Percentiles rank a stretch among this genome's conserved stretches.
These are phyloP conservation scores for Geococcyx californianus DNA, from an alignment of 2,113 vertebrate species.

Conservation along the genomic window DNA sequence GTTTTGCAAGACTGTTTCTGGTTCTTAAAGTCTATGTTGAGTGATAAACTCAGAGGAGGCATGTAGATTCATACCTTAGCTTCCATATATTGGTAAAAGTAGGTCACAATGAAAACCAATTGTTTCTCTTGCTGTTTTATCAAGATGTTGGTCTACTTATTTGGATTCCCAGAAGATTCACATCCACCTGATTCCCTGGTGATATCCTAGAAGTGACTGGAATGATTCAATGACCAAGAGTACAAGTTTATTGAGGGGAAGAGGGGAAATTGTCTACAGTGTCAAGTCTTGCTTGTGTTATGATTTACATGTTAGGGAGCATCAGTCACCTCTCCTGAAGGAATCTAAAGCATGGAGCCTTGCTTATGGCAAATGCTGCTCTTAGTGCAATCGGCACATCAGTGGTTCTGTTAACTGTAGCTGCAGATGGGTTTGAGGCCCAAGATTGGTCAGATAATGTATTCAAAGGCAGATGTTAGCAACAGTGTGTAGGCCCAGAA, in stretches of 20 bases:
- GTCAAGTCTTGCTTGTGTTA: not conserved
- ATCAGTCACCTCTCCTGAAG: not conserved
- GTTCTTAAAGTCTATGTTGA: not conserved
- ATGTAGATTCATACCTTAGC: not conserved
- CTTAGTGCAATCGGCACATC: accelerated
- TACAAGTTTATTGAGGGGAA: not conserved
- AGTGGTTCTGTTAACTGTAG: not conserved
- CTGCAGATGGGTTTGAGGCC: not conserved
- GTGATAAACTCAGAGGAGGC: not conserved
- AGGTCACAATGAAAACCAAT: not conserved
- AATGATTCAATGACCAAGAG: not conserved
- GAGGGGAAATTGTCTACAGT: not conserved
- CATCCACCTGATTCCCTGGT: not conserved
- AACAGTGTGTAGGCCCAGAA: conserved; percentile 8
- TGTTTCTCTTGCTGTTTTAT: not conserved
- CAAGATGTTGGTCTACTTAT: not conserved
- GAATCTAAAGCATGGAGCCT: not conserved
- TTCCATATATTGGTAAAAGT: not conserved
- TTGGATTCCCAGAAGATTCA: not conserved
- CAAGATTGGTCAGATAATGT: not conserved
- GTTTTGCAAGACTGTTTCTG: not conserved
- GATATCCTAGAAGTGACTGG: not conserved
- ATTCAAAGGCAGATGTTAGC: not conserved
- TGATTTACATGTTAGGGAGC: not conserved
- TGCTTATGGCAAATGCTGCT: not conserved